These are phyloP conservation scores for Triops cancriformis DNA, from an alignment of 1,140 invertebrate genomes.

Conservation along the genomic window DNA sequence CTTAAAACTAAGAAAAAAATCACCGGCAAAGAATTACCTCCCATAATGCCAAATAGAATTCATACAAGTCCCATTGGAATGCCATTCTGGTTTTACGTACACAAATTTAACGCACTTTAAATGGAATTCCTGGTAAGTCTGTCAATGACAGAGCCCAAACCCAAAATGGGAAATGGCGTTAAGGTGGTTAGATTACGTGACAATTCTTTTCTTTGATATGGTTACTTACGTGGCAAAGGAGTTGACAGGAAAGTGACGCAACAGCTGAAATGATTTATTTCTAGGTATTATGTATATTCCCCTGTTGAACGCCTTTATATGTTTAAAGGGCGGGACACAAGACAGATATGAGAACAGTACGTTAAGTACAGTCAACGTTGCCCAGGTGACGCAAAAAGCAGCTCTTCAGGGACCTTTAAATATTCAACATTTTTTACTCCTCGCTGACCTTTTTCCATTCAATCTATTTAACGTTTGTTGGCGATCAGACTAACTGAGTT, in stretches of 20 bases:
- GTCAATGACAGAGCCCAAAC: not conserved
- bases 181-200: not conserved
- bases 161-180: not conserved
- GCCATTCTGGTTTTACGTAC: not conserved
- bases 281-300: not conserved
- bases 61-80: constrained; percentile 40
- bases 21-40: constrained; percentile 35
- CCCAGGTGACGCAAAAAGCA: no score
- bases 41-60: constrained; percentile 41
- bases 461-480: no score
- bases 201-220: not conserved
- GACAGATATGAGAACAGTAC: no score
- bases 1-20: constrained; percentile 15
- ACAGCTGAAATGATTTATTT: not conserved
- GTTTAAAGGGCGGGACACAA: no score
- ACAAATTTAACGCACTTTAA: not conserved
- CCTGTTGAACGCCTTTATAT: no score
- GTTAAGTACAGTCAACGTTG: no score
- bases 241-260: not conserved
- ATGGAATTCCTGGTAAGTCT: not conserved
- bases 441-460: no score
- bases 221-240: not conserved
- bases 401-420: no score
- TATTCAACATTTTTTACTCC: no score
- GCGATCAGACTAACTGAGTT: no score